Conservation (phyloP, 2,113 vertebrate species). For the Natator depressus region DNA sequence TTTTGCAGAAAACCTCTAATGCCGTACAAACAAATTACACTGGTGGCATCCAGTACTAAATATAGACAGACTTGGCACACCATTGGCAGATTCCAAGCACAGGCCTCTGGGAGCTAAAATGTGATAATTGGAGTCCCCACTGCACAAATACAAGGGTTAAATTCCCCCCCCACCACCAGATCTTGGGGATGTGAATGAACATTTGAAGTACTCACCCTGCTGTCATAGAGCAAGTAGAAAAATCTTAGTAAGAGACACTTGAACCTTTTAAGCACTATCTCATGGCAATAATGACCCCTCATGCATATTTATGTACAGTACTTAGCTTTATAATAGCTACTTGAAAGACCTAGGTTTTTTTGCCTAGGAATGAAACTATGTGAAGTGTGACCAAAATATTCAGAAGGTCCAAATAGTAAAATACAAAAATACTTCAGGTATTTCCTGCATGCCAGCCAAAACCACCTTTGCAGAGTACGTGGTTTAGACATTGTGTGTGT, state of each 20-base stretch:
- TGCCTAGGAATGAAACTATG: conserved; percentile 55
- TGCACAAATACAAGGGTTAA: not conserved
- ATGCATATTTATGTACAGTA: conserved; percentile 77
- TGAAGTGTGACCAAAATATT: conserved; percentile 69
- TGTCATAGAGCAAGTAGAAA: conserved; percentile 56
- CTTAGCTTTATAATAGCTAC: conserved; percentile 74
- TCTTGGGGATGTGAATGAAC: conserved; percentile 7
- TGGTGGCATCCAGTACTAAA: not conserved
- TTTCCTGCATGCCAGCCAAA: conserved; percentile 35
- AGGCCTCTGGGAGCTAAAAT: not conserved
- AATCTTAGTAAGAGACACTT: conserved; percentile 74
- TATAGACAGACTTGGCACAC: not conserved
- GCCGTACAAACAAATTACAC: not conserved
- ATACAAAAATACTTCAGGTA: conserved; percentile 17
- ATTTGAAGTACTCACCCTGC: conserved; percentile 18
- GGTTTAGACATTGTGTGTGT: not conserved
- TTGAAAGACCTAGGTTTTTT: conserved; percentile 66
- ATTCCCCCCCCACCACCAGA: not conserved
- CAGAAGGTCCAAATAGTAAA: conserved; percentile 60
- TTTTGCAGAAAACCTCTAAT: not conserved
- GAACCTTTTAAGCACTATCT: conserved; percentile 77
- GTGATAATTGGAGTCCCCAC: not conserved
- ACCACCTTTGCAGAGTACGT: not conserved
- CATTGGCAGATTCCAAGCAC: not conserved
- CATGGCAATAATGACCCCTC: conserved; percentile 72